Evolutionary conservation across 2,113 vertebrate genomes (phyloP), one percentile per base, ranked within the genome.

Genomic region (Ailuropoda melanoleuca): DNA sequence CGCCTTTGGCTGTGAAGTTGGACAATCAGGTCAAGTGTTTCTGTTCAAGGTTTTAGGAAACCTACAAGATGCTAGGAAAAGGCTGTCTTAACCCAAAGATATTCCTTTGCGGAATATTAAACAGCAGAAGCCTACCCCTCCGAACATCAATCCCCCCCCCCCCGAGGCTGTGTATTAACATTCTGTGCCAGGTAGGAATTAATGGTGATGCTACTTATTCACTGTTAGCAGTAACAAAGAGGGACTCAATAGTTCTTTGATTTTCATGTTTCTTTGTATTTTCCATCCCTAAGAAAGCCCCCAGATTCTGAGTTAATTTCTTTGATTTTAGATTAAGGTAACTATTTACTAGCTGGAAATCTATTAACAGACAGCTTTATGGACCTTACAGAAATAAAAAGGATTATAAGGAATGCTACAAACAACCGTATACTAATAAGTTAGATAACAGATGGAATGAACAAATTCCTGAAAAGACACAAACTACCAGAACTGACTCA

Each of bases 41-140:
- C n/a, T 89, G 84, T 31, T 64, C 48, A 55, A 93, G 66, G 75
- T 82, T 78, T 96, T 5, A 94, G 74, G 37, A 75, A 95, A 70
- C 24, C 34, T 10, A 29, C 7, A 80, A 48, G 15, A 5, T 85
- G 13, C 19, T 64, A 95, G 39, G 37, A 87, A 97, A n/a, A 86
- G 15, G 34, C 83, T 50, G 90, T 81, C 55, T 75, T 26, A 56
- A 39, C 37, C n/a, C 53, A 82, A 15, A 70, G n/a, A 13, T 43
- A 68, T 1, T 72, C 60, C 78, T 86, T n/a, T 75, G 56, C 43
- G 34, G 5, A 86, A 23, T 23, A 60, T 14, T 75, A 31, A 66
- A 83, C 0, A 93, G 48, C 24, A 39, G 46, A 94, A 39, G 18
- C 39, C 29, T 18, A 91, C 5, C 43, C 39, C 62, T 75, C 53